Evolutionary conservation across 2,888 invertebrate genomes (phyloP), one percentile per base, ranked within the genome.

Genomic region (Glomeris marginata): DNA sequence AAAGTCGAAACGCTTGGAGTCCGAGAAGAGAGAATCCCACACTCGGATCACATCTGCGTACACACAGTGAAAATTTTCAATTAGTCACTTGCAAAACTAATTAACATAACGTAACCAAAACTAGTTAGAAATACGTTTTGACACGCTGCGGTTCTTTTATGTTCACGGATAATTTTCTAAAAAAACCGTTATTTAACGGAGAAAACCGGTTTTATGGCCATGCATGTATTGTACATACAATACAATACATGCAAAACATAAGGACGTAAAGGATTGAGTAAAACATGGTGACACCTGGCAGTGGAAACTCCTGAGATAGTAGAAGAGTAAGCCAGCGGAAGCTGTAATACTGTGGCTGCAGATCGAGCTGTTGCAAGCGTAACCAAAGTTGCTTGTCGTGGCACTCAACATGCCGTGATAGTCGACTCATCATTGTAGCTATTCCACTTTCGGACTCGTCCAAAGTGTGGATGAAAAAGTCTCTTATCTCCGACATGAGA

Each of bases 21-120:
- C 94, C 1, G 95, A 81, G 65, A 98, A 88, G 47, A 98, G 69
- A 0, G 92, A 85, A 67, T 98, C 98, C 98, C 98, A 98, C 61
- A 98, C 82, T 55, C 94, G 76, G 61, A 97, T 80, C 1, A 98
- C 91, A 69, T 98, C 97, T 40, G 60, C 62, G 61, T 51, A 50
- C 21, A 50, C 52, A 50, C 45, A 41, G 43, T 41, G 18, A 8
- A 6, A 49, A 20, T n/a, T 34, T 13, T 34, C 5, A 33, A 16
- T 45, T 41, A 45, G 18, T 38, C 18, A 38, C 5, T 38, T 38
- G 15, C 11, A 38, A 3, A 16, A 15, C 13, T 15, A 38, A 38
- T 16, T 10, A 36, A 36, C 36, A 10, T 36, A 11, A 11, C 10
- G 13, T n/a, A n/a, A n/a, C n/a, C n/a, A n/a, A n/a, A n/a, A n/a